Evolutionary conservation across 2,797 vertebrate species (phyloP), one percentile per base, ranked within the genome.

Genomic region (Enteromius fasciolatus): DNA sequence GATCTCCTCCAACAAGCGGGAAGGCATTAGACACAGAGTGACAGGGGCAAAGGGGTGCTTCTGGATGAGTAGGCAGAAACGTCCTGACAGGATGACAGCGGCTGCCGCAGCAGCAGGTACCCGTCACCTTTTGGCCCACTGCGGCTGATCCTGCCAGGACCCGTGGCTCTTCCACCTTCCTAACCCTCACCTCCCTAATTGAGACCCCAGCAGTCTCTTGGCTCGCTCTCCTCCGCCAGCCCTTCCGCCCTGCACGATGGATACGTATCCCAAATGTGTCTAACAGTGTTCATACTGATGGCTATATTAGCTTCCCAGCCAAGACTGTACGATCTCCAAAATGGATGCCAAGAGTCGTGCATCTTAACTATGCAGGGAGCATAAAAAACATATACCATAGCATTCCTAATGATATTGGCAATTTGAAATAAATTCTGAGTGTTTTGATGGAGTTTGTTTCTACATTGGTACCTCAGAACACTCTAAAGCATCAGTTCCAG

Each of bases 151-250:
- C 78, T 83, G 73, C 85, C 73, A 66, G 39, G 39, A 76, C 73
- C 41, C 14, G n/a, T 80, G 81, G 77, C 84, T 76, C 28, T 67
- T 67, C 59, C 61, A 74, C 80, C 75, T 67, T 72, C 36, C 80
- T 66, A 61, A 57, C 61, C 84, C 50, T 57, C 76, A 67, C 68
- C 78, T 59, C 72, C 33, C 80, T 84, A 82, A 86, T 82, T 82
- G 79, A 74, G 79, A 73, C 79, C 83, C 76, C 83, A 75, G 75
- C 64, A 63, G 76, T 68, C 54, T 33, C 79, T 75, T 84, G 85
- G 82, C 82, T 78, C 20, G 3, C 59, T 63, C 61, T 78, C 50
- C 36, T 78, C 25, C 20, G 25, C 74, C 84, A 73, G 75, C 79
- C 76, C 18, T 76, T 80, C 69, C 28, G 25, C 79, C 84, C 79